Percentiles rank a stretch among this genome's conserved stretches.
These are phyloP conservation scores for Agrochola macilenta DNA, from an alignment of 2,888 invertebrate genomes.

Conservation along the genomic window DNA sequence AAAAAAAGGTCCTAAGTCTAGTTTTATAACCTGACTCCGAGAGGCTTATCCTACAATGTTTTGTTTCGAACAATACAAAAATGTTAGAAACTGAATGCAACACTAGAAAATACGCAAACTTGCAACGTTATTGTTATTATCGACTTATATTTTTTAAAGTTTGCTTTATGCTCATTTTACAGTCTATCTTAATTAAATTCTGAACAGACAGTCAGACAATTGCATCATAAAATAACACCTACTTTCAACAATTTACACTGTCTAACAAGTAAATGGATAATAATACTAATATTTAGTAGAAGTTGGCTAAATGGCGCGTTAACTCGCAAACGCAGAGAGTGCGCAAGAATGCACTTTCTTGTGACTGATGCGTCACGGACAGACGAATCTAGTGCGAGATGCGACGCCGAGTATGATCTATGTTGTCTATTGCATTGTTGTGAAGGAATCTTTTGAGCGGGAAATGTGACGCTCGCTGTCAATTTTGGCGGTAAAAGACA, in stretches of 20 bases:
- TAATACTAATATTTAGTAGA: conserved; percentile 53
- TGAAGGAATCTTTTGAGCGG: conserved; percentile 31
- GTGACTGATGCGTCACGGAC: conserved; percentile 75
- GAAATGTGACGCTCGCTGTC: conserved; percentile 38
- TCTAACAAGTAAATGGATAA: conserved; percentile 27
- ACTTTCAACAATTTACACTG: conserved; percentile 25
- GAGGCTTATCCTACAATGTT: too few relatives aligned
- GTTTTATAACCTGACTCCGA: too few relatives aligned
- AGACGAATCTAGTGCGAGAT: conserved; percentile 64
- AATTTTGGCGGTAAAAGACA: conserved; percentile 22
- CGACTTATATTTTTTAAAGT: neutral
- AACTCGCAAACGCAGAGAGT: conserved; percentile 52
- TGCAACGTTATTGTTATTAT: neutral
- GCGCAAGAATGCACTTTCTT: conserved; percentile 80
- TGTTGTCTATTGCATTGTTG: conserved; percentile 44
- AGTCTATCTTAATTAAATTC: neutral
- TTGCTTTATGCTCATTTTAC: neutral
- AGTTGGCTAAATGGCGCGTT: conserved; percentile 61
- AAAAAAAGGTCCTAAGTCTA: too few relatives aligned
- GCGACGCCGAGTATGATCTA: conserved; percentile 47
- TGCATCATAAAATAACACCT: conserved; percentile 26
- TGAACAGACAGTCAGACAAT: conserved; percentile 9
- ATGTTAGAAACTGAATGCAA: neutral
- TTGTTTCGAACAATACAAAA: neutral
- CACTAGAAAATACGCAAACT: neutral